Evolutionary conservation across 2,797 vertebrate species (phyloP).

Genomic region (Acanthiza pusilla): DNA sequence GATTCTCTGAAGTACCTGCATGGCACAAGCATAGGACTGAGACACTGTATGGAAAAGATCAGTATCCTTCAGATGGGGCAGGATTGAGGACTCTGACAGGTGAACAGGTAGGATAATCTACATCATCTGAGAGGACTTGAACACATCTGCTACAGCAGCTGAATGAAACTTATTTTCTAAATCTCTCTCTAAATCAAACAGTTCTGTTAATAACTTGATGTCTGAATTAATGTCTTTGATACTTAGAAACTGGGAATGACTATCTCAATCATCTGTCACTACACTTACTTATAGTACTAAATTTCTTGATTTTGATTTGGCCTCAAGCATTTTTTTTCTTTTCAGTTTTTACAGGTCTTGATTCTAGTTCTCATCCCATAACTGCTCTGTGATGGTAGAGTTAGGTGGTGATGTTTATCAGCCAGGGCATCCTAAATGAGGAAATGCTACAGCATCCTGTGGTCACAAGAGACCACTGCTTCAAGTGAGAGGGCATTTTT

Average conservation of each 20-base stretch:
- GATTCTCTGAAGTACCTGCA: not conserved
- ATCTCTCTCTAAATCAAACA: not conserved
- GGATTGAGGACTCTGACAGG: not conserved
- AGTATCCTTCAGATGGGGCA: not conserved
- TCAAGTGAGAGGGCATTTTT: not conserved
- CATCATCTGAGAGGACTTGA: not conserved
- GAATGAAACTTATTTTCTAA: not conserved
- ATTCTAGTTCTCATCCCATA: not conserved
- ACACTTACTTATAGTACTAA: not conserved
- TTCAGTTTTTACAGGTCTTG: not conserved
- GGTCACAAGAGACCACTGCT: not conserved
- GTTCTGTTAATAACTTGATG: not conserved
- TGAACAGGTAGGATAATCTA: not conserved
- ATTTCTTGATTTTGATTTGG: not conserved
- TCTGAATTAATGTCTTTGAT: not conserved
- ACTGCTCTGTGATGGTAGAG: not conserved
- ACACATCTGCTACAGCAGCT: not conserved
- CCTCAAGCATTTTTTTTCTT: not conserved
- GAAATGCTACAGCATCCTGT: not conserved
- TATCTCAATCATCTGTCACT: not conserved
- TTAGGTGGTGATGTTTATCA: not conserved
- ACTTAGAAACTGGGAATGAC: not conserved
- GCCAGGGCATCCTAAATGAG: not conserved
- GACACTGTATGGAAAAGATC: not conserved
- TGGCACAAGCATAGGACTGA: not conserved